Conservation (phyloP, 1,140 invertebrate genomes). For the Panagrolaimus sp. region DNA sequence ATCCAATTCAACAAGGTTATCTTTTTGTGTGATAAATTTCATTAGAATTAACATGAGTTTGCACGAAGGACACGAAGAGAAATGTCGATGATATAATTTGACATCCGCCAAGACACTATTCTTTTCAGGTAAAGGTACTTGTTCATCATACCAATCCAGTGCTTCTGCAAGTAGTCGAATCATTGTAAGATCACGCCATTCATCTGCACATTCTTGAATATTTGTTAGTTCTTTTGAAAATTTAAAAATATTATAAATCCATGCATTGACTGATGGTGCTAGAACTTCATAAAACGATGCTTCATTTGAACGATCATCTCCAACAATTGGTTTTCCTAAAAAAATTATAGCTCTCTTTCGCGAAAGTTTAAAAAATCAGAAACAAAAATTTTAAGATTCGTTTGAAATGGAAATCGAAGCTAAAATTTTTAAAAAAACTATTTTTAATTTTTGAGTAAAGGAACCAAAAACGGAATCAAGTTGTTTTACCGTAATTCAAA, state of each 20-base stretch:
- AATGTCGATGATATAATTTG: conserved; percentile 24
- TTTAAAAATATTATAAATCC: conserved; percentile 33
- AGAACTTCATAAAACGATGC: conserved; percentile 44
- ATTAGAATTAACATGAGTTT: conserved; percentile 38
- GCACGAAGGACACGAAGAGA: conserved; percentile 48
- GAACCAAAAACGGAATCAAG: no score
- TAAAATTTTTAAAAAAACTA: no score
- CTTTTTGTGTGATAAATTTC: conserved; percentile 23
- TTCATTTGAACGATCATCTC: conserved; percentile 25
- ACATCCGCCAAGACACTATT: conserved; percentile 20
- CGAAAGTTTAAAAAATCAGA: no score
- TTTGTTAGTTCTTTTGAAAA: conserved; percentile 19
- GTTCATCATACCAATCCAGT: conserved; percentile 40
- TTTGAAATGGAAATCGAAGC: no score
- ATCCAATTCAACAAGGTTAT: neutral
- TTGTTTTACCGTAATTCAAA: no score
- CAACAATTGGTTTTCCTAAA: conserved; percentile 27
- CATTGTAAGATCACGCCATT: conserved; percentile 41
- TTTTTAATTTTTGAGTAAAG: no score
- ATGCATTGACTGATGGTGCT: conserved; percentile 32
- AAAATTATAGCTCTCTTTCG: no score
- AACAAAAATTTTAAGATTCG: no score
- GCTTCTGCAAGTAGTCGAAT: conserved; percentile 47
- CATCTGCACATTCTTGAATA: conserved; percentile 10
- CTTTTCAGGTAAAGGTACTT: conserved; percentile 14